Evolutionary conservation across 2,888 invertebrate genomes (phyloP).

Genomic region (Idaea dimidiata): DNA sequence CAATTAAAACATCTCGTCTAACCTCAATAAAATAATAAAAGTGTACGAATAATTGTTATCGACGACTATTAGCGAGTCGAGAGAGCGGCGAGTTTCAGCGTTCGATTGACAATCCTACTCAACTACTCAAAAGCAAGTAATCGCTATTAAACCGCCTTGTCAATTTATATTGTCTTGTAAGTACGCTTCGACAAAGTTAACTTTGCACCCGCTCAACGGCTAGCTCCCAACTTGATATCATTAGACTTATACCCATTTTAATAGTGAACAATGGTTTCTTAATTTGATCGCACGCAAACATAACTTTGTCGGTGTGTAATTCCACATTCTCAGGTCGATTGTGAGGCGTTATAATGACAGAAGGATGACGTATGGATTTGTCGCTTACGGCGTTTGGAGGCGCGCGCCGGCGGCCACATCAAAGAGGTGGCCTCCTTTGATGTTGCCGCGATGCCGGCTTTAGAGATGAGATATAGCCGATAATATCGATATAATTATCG

Average conservation of each 20-base stretch:
- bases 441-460: slow-evolving; percentile 72
- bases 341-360: slow-evolving; percentile 81
- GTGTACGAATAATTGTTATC: slow-evolving; percentile 34
- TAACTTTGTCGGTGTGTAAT: slow-evolving; percentile 45
- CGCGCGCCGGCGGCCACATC: slow-evolving; percentile 80
- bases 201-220: slow-evolving; percentile 1
- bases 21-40: neutral
- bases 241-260: neutral
- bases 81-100: slow-evolving; percentile 19
- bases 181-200: slow-evolving; percentile 23
- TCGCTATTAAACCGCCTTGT: slow-evolving; percentile 72
- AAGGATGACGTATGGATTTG: slow-evolving; percentile 80
- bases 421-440: slow-evolving; percentile 81
- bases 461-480: slow-evolving; percentile 47
- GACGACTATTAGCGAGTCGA: slow-evolving; percentile 31
- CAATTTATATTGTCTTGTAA: slow-evolving; percentile 80
- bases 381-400: slow-evolving; percentile 80
- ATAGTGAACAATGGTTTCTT: slow-evolving; percentile 8
- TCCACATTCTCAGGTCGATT: slow-evolving; percentile 75
- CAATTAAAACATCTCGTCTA: neutral
- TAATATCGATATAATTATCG: slow-evolving; percentile 14
- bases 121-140: slow-evolving; percentile 49
- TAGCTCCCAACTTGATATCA: neutral
- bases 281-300: slow-evolving; percentile 13
- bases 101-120: slow-evolving; percentile 24